Conservation (phyloP, 2,888 invertebrate species). For the Monoplex corrugatus region DNA sequence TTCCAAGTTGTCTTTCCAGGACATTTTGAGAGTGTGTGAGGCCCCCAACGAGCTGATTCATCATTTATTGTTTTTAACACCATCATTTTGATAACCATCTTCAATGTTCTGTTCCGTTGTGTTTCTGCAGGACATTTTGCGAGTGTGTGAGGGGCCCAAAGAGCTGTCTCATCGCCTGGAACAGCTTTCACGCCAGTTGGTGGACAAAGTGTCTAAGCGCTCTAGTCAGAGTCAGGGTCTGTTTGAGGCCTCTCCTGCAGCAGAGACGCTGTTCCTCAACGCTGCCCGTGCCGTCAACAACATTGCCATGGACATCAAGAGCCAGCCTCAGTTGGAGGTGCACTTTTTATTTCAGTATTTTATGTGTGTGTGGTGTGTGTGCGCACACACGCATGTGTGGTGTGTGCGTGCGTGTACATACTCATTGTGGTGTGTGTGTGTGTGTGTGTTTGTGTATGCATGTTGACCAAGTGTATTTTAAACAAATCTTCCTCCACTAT, state of each 20-base stretch:
- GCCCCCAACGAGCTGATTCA: too few relatives aligned
- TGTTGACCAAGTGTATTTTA: too few relatives aligned
- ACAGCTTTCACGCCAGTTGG: slow-evolving; percentile 59
- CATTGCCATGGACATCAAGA: slow-evolving; percentile 83
- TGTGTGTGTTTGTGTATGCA: background rate
- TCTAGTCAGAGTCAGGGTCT: slow-evolving; percentile 73
- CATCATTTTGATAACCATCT: too few relatives aligned
- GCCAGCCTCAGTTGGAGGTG: slow-evolving; percentile 83
- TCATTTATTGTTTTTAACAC: too few relatives aligned
- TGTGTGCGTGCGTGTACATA: background rate
- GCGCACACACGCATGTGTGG: background rate
- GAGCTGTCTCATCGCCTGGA: slow-evolving; percentile 82
- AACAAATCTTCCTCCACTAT: too few relatives aligned
- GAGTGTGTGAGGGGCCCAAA: slow-evolving; percentile 72
- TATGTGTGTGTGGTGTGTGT: background rate
- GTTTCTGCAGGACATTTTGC: background rate
- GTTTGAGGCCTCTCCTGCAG: slow-evolving; percentile 70
- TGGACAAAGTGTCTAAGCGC: background rate
- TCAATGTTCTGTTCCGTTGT: slow-evolving; percentile 73
- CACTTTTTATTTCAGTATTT: too few relatives aligned
- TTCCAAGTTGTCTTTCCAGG: too few relatives aligned
- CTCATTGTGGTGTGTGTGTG: background rate
- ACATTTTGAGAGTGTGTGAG: slow-evolving; percentile 72
- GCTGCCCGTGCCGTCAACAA: slow-evolving; percentile 83
- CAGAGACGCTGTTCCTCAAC: slow-evolving; percentile 70